Evolutionary conservation across 2,113 vertebrate genomes (phyloP).

Genomic region (Thamnaconus septentrionalis): DNA sequence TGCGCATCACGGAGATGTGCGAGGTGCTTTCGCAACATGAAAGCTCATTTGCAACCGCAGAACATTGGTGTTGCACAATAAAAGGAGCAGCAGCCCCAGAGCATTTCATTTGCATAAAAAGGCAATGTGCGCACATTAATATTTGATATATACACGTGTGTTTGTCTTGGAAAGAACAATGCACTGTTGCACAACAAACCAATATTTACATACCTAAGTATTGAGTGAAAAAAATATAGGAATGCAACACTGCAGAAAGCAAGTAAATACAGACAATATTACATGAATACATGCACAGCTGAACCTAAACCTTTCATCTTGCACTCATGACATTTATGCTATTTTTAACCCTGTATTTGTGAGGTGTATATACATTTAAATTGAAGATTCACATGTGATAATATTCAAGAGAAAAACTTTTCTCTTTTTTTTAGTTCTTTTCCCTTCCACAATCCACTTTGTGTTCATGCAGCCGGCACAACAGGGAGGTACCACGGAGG

Average conservation of each 20-base stretch:
- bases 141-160: constrained; percentile 1
- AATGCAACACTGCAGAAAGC: too few relatives aligned
- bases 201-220: too few relatives aligned
- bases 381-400: constrained; percentile 24
- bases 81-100: not conserved
- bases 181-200: too few relatives aligned
- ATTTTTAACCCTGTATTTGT: too few relatives aligned
- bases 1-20: not conserved
- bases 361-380: not conserved
- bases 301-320: too few relatives aligned
- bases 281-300: too few relatives aligned
- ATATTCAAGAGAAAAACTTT: constrained; percentile 22
- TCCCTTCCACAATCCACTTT: too few relatives aligned
- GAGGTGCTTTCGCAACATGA: not conserved
- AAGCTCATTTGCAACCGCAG: not conserved
- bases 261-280: too few relatives aligned
- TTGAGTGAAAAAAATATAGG: too few relatives aligned
- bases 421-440: constrained; percentile 2
- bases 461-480: constrained; percentile 15
- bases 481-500: constrained; percentile 19
- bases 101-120: not conserved
- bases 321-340: too few relatives aligned
- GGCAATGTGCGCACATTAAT: constrained; percentile 4
- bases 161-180: not conserved
- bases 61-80: not conserved